Evolutionary conservation across 2,888 invertebrate species (phyloP).

Genomic region (Drosophila koepferae): DNA sequence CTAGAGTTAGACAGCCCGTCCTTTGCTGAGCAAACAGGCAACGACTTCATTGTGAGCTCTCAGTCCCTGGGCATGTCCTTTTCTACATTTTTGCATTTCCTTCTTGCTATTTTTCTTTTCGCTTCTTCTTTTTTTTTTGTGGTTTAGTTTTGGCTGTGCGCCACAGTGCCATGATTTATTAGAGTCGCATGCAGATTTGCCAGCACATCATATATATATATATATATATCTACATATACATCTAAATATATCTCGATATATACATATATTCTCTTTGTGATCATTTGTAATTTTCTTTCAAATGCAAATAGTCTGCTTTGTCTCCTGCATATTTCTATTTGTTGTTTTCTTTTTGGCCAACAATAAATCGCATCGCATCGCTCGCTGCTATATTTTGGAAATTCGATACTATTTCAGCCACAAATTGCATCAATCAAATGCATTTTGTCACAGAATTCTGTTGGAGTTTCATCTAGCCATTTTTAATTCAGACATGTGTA

Average conservation of each 20-base stretch:
- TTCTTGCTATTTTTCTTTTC: neutral
- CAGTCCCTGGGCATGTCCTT: slow-evolving; percentile 20
- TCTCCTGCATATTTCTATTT: slow-evolving; percentile 42
- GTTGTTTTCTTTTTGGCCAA: slow-evolving; percentile 45
- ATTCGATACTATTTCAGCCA: slow-evolving; percentile 33
- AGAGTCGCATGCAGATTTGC: slow-evolving; percentile 77
- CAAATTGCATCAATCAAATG: slow-evolving; percentile 69
- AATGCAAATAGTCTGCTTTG: slow-evolving; percentile 68
- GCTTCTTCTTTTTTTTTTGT: slow-evolving; percentile 16
- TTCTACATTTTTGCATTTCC: slow-evolving; percentile 17
- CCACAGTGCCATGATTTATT: slow-evolving; percentile 75
- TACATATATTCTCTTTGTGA: slow-evolving; percentile 48
- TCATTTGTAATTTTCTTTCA: slow-evolving; percentile 81
- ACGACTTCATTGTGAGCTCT: slow-evolving; percentile 46
- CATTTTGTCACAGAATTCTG: slow-evolving; percentile 38
- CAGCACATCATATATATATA: slow-evolving; percentile 35
- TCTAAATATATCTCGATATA: slow-evolving; percentile 1
- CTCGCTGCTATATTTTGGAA: slow-evolving; percentile 34
- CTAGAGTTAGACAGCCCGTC: slow-evolving; percentile 15
- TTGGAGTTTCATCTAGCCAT: neutral
- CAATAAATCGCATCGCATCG: slow-evolving; percentile 29
- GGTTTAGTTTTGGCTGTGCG: slow-evolving; percentile 54
- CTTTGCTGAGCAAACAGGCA: slow-evolving; percentile 44
- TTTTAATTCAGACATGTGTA: slow-evolving; percentile 14
- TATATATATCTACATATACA: slow-evolving; percentile 5